Evolutionary conservation across 2,888 invertebrate species (phyloP), one percentile per base, ranked within the genome.

Genomic region (Chromoteleia sp.): DNA sequence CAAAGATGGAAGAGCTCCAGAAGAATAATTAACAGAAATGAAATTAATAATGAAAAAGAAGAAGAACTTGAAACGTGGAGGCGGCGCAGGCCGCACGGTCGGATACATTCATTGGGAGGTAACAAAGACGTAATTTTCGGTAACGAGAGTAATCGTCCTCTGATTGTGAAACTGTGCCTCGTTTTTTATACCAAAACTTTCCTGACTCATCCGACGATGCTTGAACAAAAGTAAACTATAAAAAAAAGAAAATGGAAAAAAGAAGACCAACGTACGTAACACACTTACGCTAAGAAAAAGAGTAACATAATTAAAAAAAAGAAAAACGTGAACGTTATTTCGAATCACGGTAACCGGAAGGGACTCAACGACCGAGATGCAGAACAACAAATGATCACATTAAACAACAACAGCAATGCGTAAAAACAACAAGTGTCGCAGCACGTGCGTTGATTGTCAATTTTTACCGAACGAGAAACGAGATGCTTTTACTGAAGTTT

Each of bases 161-260:
- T 87, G 88, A 91, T 90, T 89, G 89, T 89, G 88, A 90, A 90
- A 89, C 88, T 90, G 89, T 90, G 90, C 90, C 90, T 90, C 91
- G 89, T 88, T 89, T 89, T 87, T 90, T 89, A 89, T 89, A 89
- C 88, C 88, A 87, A 89, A 81, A 80, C 45, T 76, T 86, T 89
- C 89, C 87, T 85, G 70, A 86, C 85, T 86, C 86, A 86, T 84
- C 84, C 86, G 83, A 86, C 82, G 85, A 85, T 84, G 86, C 85
- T 85, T 85, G 61, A 30, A 56, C 21, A 45, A 45, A 5, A 21
- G n/a, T 0, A 21, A 45, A 19, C 10, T 15, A 14, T 15, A n/a
- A 14, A 45, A 61, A 43, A 43, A 30, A 17, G 17, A 56, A 14
- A 45, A 56, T 17, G 25, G 21, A 15, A 48, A 41, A 39, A 65